phyloP scores from a whole-genome alignment of 2,113 vertebrate species.

The Mesitornis unicolor region DNA sequence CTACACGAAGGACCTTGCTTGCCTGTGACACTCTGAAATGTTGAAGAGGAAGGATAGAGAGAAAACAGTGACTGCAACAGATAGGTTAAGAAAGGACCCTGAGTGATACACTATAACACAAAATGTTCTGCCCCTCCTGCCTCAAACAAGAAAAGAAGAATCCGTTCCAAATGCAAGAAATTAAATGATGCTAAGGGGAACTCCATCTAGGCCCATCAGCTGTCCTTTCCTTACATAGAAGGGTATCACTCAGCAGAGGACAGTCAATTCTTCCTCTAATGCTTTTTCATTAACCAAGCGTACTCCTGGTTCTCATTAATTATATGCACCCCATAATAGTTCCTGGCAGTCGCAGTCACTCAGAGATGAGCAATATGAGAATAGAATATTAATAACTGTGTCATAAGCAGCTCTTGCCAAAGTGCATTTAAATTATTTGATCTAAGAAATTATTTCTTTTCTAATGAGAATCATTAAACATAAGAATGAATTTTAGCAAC shows the following conservation, averaged over 20 bases:
- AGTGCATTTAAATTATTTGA: constrained; percentile 9
- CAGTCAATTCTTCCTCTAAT: not conserved
- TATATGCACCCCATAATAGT: not conserved
- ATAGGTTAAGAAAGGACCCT: not conserved
- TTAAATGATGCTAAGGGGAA: not conserved
- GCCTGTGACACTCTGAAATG: not conserved
- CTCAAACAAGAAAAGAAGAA: not conserved
- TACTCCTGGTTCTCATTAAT: not conserved
- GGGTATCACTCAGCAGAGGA: not conserved
- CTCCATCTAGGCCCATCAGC: not conserved
- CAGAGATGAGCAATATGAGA: not conserved
- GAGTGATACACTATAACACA: not conserved
- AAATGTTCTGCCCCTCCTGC: not conserved
- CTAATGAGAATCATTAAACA: not conserved
- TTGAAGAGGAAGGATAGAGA: not conserved
- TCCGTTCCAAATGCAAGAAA: not conserved
- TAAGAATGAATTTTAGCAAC: not conserved
- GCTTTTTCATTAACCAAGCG: not conserved
- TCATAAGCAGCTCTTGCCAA: not conserved
- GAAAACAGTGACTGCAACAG: not conserved
- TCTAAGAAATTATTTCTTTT: not conserved
- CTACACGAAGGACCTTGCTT: not conserved
- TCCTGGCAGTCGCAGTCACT: not conserved
- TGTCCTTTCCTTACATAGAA: not conserved
- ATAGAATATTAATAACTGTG: not conserved